Base-by-base conservation (phyloP, 2,113 vertebrate species). In the Sander vitreus region DNA sequence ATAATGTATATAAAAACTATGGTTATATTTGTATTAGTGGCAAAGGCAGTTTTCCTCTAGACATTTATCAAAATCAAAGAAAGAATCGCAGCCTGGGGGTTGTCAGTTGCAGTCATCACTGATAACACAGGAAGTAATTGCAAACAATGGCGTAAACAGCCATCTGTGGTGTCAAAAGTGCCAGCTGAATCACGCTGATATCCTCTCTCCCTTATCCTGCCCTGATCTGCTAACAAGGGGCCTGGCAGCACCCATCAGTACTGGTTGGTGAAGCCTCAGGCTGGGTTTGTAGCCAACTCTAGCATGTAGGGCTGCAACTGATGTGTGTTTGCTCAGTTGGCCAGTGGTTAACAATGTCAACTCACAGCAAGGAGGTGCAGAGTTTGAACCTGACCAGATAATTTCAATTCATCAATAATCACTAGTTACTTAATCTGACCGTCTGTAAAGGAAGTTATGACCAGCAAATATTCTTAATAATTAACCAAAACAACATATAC, bases 81-180 rank as follows among this genome's bases (percentile, higher is more conserved):
- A 12, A n/a, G 13, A 25, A 16, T 19, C 45, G 54, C 75, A 78
- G 71, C 71, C 36, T 39, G 13, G 0, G 33, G 9, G 65, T 30
- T 82, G 88, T n/a, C 79, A 81, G 74, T 80, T 76, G 59, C 59
- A 83, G 85, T 53, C 58, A 27, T 75, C 11, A 1, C 63, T 76
- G 78, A 62, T 80, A 69, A 81, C 70, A 84, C 59, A 82, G 68
- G 69, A 86, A 81, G 78, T 73, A 78, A 77, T 33, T 51, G 60
- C 76, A 89, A 85, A 89, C 85, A 87, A 74, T 21, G 50, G 50
- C 15, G 63, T 87, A 91, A 91, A 90, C 72, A 80, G 72, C 88
- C 92, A 92, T 93, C 80, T 92, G 90, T 67, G 45, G 78, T 81
- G 84, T 86, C 76, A 86, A 81, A 85, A 78, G 60, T 59, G 82